Evolutionary conservation across 1,140 invertebrate genomes (phyloP).

Genomic region (Leptoteleia sp.): DNA sequence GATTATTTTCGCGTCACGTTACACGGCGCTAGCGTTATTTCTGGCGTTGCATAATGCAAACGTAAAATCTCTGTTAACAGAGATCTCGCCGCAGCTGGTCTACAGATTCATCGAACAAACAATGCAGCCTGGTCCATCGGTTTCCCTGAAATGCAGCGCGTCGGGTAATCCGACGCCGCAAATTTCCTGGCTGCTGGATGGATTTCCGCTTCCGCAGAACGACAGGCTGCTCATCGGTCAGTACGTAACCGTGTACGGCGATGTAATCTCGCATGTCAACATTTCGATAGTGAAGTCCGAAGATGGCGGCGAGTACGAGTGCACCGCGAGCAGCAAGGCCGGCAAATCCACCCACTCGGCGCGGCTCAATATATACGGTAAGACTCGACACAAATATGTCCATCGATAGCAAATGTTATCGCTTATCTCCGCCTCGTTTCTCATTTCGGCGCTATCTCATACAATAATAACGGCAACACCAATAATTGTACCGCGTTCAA

Average conservation of each 20-base stretch:
- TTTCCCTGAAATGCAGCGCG: slow-evolving; percentile 84
- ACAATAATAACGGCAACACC: slow-evolving; percentile 2
- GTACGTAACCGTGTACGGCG: slow-evolving; percentile 85
- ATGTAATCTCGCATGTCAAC: slow-evolving; percentile 88
- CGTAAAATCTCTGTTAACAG: slow-evolving; percentile 77
- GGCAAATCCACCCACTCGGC: slow-evolving; percentile 84
- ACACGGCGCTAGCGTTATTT: slow-evolving; percentile 33
- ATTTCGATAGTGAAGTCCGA: slow-evolving; percentile 86
- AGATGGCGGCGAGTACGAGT: slow-evolving; percentile 88
- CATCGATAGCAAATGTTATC: slow-evolving; percentile 41
- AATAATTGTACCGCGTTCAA: not conserved
- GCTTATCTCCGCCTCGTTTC: slow-evolving; percentile 8
- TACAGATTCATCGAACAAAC: slow-evolving; percentile 84
- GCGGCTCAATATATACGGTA: slow-evolving; percentile 86
- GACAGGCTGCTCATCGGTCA: slow-evolving; percentile 85
- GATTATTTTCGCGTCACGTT: slow-evolving; percentile 19
- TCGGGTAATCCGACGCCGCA: slow-evolving; percentile 86
- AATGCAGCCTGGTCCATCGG: slow-evolving; percentile 83
- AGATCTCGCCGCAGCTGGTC: slow-evolving; percentile 82
- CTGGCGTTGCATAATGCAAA: slow-evolving; percentile 46
- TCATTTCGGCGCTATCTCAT: not conserved
- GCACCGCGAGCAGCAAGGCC: slow-evolving; percentile 85
- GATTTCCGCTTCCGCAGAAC: slow-evolving; percentile 82
- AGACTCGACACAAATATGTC: slow-evolving; percentile 66
- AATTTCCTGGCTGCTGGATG: slow-evolving; percentile 83